These are phyloP conservation scores for Pelobates fuscus DNA, from an alignment of 2,113 vertebrate genomes.

Conservation along the genomic window DNA sequence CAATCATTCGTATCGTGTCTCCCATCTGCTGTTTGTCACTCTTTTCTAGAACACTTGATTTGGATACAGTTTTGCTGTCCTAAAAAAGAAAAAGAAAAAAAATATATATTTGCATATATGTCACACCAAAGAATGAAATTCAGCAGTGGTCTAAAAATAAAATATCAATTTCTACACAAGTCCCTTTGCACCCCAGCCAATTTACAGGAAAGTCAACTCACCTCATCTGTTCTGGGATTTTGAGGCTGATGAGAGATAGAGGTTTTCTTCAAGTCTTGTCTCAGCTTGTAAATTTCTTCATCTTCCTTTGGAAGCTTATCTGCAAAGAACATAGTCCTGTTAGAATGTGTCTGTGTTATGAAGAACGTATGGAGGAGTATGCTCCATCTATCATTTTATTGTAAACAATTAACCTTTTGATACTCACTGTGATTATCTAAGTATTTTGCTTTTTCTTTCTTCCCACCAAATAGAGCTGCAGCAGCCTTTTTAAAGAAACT, in stretches of 20 bases:
- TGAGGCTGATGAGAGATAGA: constrained; percentile 84
- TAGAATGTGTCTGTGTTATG: background rate
- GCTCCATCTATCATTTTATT: no score
- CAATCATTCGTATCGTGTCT: constrained; percentile 93
- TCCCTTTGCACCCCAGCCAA: background rate
- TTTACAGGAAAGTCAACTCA: constrained; percentile 53
- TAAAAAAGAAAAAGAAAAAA: constrained; percentile 60
- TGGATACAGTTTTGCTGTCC: constrained; percentile 78
- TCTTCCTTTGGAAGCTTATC: constrained; percentile 91
- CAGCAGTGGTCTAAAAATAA: constrained; percentile 4
- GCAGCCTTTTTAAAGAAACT: constrained; percentile 98
- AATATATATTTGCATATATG: background rate
- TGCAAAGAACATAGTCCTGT: constrained; percentile 54
- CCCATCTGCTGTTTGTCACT: constrained; percentile 79
- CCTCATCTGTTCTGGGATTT: constrained; percentile 81
- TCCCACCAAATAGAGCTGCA: constrained; percentile 93
- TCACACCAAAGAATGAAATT: background rate
- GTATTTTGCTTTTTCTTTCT: constrained; percentile 95
- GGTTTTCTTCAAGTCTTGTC: constrained; percentile 87
- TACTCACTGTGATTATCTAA: constrained; percentile 92
- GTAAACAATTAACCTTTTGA: background rate
- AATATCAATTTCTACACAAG: background rate
- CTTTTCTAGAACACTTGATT: constrained; percentile 63
- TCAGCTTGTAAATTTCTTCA: constrained; percentile 95
- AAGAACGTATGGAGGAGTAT: no score